Evolutionary conservation across 1,140 invertebrate genomes (phyloP), one percentile per base, ranked within the genome.

Genomic region (Aphis gossypii): DNA sequence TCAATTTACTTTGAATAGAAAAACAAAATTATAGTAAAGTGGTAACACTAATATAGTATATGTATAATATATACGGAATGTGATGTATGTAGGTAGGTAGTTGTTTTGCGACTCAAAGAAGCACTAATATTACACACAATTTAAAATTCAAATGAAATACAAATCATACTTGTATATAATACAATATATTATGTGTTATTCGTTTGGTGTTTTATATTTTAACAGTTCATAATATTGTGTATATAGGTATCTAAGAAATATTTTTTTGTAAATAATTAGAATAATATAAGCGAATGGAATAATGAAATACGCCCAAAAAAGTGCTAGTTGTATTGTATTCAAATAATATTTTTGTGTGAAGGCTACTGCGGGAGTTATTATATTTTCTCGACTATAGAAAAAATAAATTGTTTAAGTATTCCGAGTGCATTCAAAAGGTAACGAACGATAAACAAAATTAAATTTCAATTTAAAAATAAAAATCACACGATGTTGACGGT

Each of bases 21-120:
- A 54, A 56, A 90, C 44, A 30, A 94, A 76, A 76, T 76, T 76
- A 76, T n/a, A 76, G 23, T 76, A 76, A 76, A 76, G 60, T 76
- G 30, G 30, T 76, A 68, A 68, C n/a, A 68, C n/a, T 76, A 76
- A 76, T 18, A 76, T 76, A n/a, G n/a, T 76, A 76, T 54, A n/a
- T 68, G 25, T 30, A 60, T 7, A 5, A 56, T 60, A 60, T n/a
- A 76, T 76, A 76, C 30, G 14, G 14, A n/a, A n/a, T n/a, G 60
- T 35, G 14, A 76, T 76, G 30, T 35, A 30, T 60, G 3, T 41
- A 41, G 4, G 14, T 46, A 46, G 11, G 46, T 46, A 76, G 4
- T 76, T n/a, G n/a, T 76, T 76, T n/a, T 76, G 14, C 5, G 60
- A 76, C 11, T 76, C 60, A 76, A 76, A 76, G 60, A 76, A 76